Evolutionary conservation across 2,888 invertebrate genomes (phyloP), one percentile per base, ranked within the genome.

Genomic region (Coleophora flavipennella): DNA sequence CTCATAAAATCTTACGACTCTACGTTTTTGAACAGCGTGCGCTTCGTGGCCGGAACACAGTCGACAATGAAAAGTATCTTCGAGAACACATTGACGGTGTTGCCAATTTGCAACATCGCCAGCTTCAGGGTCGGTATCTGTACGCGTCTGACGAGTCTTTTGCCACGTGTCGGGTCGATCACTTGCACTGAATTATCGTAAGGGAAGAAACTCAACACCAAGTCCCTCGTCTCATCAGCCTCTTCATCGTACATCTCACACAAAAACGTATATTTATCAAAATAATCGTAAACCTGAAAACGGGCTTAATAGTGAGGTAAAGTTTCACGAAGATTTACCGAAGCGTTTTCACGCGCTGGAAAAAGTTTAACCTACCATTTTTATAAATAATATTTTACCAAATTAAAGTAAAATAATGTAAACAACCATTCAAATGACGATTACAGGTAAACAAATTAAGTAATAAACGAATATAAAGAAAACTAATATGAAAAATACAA

Each of bases 211-310:
- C 90, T 88, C 33, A 96, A 76, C 43, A 88, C 76, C 63, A 94
- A 92, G 49, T 89, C 89, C 48, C 90, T 87, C 3, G 90, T 77
- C 38, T 90, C 79, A 14, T 89, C 89, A 0, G 92, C 89, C 44
- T 92, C 89, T 53, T 89, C 88, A 59, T 96, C 95, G 64, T 89
- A 94, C 95, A 95, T 96, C 75, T 96, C 94, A 20, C 92, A 92
- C 33, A 89, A 60, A 68, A 93, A 92, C 27, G 81, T 76, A 42
- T 86, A 73, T 55, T 86, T 86, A 47, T 87, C 86, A 44, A 75
- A 83, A 60, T 84, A 87, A 48, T 87, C 87, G 56, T 66, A 78
- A 10, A 78, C 72, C 79, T 79, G 55, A 27, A 59, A 32, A 44
- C 13, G 12, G 10, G 6, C n/a, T n/a, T n/a, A n/a, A n/a, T n/a